phyloP scores from a whole-genome alignment of 2,888 invertebrate genomes.

The Apantesis nais region DNA sequence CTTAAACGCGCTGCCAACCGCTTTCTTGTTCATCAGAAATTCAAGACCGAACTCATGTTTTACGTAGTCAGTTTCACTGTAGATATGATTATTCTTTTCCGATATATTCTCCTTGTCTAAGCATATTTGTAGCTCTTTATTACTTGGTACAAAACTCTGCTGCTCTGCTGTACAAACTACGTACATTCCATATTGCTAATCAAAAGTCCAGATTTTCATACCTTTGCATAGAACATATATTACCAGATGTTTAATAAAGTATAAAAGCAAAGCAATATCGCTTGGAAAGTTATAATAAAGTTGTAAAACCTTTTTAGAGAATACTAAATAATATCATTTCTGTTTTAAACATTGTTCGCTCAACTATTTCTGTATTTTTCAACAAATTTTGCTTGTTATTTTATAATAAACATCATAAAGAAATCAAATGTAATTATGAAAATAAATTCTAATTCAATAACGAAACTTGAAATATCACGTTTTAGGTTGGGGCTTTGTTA shows the following conservation, averaged over 20 bases:
- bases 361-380: neutral
- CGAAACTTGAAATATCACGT: neutral
- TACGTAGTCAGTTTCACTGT: too few relatives aligned
- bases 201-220: too few relatives aligned
- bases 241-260: neutral
- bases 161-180: too few relatives aligned
- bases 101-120: too few relatives aligned
- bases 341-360: neutral
- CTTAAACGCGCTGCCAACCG: too few relatives aligned
- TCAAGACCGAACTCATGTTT: too few relatives aligned
- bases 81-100: too few relatives aligned
- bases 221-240: too few relatives aligned
- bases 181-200: too few relatives aligned
- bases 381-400: neutral
- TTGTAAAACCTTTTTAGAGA: neutral
- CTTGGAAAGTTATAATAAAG: neutral
- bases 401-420: neutral
- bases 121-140: too few relatives aligned
- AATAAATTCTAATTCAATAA: neutral
- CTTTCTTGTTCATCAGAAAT: too few relatives aligned
- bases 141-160: too few relatives aligned
- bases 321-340: neutral
- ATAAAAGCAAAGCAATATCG: neutral
- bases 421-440: neutral
- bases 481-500: neutral